Evolutionary conservation across 2,113 vertebrate genomes (phyloP), one percentile per base, ranked within the genome.

Genomic region (Nothocercus julius): DNA sequence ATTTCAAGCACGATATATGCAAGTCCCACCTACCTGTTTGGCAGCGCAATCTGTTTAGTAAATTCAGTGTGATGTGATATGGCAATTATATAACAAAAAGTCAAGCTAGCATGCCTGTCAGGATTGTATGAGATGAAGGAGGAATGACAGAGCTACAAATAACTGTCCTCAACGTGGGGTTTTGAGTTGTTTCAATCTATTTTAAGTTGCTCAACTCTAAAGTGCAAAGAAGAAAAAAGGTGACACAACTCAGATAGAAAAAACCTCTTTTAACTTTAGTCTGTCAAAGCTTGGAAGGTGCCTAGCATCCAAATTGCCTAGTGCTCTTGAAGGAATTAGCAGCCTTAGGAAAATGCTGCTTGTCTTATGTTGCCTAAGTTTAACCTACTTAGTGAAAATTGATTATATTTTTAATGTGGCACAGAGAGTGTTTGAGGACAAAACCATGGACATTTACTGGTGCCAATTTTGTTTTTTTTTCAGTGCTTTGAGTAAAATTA

Each of bases 1-100:
- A 21, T 78, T 92, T 94, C 68, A 64, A 62, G 32, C 16, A 54
- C 1, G 13, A 70, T 44, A 20, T 4, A 87, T 19, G 45, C 32
- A 81, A 81, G 79, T 53, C 16, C 64, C 59, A 53, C 72, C 81
- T 92, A 54, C 78, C 66, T 92, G 36, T 78, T 93, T 89, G 82
- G 36, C 38, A 84, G 81, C 28, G 24, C 56, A 92, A 63, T 36
- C 59, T 70, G 49, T 77, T 96, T 76, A 85, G 78, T 96, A 95
- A 95, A 93, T 90, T 93, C 45, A 28, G 82, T 82, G 54, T 90
- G 79, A 82, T 81, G 45, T 49, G 73, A 89, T 56, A 40, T 30
- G 72, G 69, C 72, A 93, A 82, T 69, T 82, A 58, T 78, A 25
- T 93, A 95, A 80, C 30, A 16, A 77, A 63, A 40, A 94, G 64